Evolutionary conservation across 2,113 vertebrate species (phyloP).

Genomic region (Lamprotornis superbus): DNA sequence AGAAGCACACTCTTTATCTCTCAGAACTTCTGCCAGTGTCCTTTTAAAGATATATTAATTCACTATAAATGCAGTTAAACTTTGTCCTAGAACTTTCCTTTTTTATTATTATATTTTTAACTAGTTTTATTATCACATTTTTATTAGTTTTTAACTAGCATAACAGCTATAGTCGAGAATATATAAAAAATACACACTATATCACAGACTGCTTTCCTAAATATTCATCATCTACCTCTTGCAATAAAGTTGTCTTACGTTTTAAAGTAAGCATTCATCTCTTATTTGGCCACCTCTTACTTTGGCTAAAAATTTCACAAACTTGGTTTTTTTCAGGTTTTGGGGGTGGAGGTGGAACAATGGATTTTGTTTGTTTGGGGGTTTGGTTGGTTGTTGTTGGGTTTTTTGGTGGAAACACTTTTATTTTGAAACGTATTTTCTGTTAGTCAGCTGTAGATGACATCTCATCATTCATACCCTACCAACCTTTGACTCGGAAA

Average conservation of each 20-base stretch:
- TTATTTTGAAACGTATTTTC: not conserved
- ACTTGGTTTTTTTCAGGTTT: not conserved
- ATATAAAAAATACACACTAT: not conserved
- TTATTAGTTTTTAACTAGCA: not conserved
- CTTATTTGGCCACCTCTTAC: not conserved
- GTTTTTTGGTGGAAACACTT: not conserved
- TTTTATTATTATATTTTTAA: not conserved
- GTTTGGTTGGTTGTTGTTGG: not conserved
- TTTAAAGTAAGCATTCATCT: not conserved
- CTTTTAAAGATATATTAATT: not conserved
- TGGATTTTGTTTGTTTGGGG: not conserved
- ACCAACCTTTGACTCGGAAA: not conserved
- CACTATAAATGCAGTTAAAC: not conserved
- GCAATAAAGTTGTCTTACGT: not conserved
- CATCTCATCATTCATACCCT: not conserved
- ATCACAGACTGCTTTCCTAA: not conserved
- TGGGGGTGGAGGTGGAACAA: rapidly evolving
- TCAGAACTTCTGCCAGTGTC: not conserved
- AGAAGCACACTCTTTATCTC: not conserved
- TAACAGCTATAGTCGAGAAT: not conserved
- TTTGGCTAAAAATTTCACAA: not conserved
- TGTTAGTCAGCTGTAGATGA: not conserved
- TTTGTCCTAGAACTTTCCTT: not conserved
- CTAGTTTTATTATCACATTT: too few species aligned
- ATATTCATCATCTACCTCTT: not conserved